These are phyloP conservation scores for Borostomias antarcticus DNA, from an alignment of 2,797 vertebrate species.

Conservation along the genomic window DNA sequence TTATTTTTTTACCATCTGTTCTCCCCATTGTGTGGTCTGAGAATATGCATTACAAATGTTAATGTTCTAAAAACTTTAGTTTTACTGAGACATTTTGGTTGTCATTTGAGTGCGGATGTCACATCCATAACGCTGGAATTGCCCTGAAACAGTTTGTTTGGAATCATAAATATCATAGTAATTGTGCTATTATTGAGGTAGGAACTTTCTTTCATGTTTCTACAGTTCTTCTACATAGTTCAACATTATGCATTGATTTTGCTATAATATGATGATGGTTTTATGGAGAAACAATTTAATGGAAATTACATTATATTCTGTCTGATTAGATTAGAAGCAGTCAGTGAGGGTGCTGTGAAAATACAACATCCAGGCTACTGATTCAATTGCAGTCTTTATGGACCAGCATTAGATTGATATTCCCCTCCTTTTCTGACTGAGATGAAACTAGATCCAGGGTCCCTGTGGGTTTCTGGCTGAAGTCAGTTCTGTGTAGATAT, in stretches of 20 bases:
- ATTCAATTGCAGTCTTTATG: background rate
- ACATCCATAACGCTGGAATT: too few species aligned
- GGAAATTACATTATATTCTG: too few species aligned
- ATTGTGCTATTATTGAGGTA: background rate
- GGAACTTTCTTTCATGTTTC: conserved; percentile 1
- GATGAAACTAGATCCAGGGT: background rate
- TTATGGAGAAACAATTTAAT: background rate
- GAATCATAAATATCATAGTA: background rate
- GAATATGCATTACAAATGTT: too few species aligned
- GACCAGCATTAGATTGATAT: background rate
- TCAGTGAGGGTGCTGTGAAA: background rate
- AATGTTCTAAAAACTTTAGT: too few species aligned
- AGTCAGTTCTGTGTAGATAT: background rate
- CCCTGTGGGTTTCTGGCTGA: background rate
- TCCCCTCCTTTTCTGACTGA: background rate
- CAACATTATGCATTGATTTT: too few species aligned
- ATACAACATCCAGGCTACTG: background rate
- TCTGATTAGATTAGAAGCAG: too few species aligned
- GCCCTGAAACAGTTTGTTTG: too few species aligned
- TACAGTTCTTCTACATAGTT: background rate
- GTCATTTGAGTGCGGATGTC: too few species aligned
- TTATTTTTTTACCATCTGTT: too few species aligned
- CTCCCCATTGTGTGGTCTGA: too few species aligned
- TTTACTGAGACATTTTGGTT: too few species aligned
- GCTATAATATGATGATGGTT: too few species aligned